Percentiles rank a stretch among this genome's conserved stretches.
These are phyloP conservation scores for Emydoidea blandingii DNA, from an alignment of 2,797 vertebrate species.

Conservation along the genomic window DNA sequence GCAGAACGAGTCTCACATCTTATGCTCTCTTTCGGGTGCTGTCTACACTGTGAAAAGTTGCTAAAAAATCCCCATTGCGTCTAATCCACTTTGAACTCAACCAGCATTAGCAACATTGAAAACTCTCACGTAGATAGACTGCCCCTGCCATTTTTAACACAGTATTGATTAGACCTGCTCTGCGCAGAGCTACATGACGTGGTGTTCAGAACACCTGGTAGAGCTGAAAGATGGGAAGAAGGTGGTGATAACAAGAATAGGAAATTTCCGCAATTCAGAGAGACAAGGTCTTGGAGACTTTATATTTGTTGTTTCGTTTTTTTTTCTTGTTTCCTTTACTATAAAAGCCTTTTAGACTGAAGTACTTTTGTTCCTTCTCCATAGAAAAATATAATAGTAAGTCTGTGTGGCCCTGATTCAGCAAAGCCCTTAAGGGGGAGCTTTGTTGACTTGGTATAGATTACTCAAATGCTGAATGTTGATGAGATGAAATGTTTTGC, in stretches of 20 bases:
- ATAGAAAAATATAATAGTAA: background rate
- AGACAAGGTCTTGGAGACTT: background rate
- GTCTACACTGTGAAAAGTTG: background rate
- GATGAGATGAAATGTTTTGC: too few species aligned
- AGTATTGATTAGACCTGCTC: background rate
- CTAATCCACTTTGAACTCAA: background rate
- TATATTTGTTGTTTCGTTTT: background rate
- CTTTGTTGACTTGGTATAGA: too few species aligned
- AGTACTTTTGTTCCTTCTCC: background rate
- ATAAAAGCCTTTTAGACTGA: background rate
- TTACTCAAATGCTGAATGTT: too few species aligned
- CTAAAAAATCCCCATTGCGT: background rate
- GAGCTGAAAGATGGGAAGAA: background rate
- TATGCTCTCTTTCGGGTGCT: background rate
- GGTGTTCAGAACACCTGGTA: background rate
- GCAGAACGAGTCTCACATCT: rapidly evolving
- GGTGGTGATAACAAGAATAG: background rate
- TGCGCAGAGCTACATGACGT: background rate
- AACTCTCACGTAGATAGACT: background rate
- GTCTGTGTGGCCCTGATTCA: background rate
- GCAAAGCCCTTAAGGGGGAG: background rate
- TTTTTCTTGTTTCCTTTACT: background rate
- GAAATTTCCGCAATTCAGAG: background rate
- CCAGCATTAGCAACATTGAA: background rate
- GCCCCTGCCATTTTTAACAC: background rate